Evolutionary conservation across 2,113 vertebrate genomes (phyloP).

Genomic region (Emberiza fucata): DNA sequence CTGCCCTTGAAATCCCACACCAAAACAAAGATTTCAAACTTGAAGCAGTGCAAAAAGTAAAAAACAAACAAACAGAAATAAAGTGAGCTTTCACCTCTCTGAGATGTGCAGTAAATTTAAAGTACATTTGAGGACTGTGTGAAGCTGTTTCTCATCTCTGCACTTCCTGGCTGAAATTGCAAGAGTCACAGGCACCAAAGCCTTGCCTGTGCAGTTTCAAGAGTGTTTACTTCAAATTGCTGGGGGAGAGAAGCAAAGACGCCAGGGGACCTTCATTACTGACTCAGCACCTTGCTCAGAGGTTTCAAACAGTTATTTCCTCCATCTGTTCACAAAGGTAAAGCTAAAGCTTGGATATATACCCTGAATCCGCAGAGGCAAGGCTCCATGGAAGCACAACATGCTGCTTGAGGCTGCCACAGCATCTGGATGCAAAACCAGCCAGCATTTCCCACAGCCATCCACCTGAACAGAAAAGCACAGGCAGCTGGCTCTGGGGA

Average conservation of each 20-base stretch:
- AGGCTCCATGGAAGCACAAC: neutral
- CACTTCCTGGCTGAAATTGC: neutral
- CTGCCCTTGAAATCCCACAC: neutral
- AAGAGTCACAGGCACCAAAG: neutral
- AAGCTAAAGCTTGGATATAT: neutral
- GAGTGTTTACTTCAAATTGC: neutral
- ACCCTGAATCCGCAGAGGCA: neutral
- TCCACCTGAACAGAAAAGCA: neutral
- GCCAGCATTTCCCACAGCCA: neutral
- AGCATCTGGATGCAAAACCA: neutral
- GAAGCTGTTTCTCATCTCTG: neutral
- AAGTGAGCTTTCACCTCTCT: neutral
- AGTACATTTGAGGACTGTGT: neutral
- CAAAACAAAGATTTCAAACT: neutral
- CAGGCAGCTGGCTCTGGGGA: neutral
- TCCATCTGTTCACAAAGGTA: neutral
- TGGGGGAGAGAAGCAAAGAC: neutral
- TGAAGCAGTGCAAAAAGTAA: neutral
- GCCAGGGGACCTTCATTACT: neutral
- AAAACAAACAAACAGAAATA: neutral
- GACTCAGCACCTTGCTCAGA: neutral
- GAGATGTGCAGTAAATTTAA: neutral
- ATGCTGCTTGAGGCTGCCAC: neutral
- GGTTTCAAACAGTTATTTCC: neutral
- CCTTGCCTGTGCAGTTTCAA: neutral